Conservation (phyloP, 2,113 vertebrate species). For the Naja naja region DNA sequence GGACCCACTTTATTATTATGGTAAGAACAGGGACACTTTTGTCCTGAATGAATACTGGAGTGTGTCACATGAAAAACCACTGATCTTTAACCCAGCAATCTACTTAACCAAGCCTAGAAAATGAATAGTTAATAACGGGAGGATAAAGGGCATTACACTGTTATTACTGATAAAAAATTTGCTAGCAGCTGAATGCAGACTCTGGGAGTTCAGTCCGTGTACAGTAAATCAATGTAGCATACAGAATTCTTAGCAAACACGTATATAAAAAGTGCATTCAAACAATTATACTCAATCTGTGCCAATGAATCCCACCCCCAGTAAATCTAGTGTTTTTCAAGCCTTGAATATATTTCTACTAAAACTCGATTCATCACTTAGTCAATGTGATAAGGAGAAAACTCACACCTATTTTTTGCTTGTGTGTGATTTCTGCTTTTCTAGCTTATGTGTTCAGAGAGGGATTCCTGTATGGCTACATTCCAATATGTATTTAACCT, state of each 20-base stretch:
- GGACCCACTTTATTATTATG: slow-evolving; percentile 81
- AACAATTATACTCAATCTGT: slow-evolving; percentile 5
- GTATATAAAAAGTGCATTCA: slow-evolving; percentile 11
- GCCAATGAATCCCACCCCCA: slow-evolving; percentile 18
- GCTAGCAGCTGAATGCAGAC: slow-evolving; percentile 71
- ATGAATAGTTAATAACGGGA: slow-evolving; percentile 76
- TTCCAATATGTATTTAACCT: not conserved
- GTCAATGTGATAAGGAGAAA: not conserved
- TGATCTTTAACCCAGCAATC: slow-evolving; percentile 79
- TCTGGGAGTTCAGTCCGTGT: slow-evolving; percentile 70
- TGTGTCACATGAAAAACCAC: slow-evolving; percentile 90
- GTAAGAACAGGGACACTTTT: slow-evolving; percentile 94
- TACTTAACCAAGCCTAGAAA: slow-evolving; percentile 75
- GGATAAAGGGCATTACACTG: slow-evolving; percentile 80
- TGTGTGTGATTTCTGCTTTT: not conserved
- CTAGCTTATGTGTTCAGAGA: not conserved
- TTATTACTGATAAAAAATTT: slow-evolving; percentile 76
- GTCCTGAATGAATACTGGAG: slow-evolving; percentile 86
- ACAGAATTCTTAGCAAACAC: slow-evolving; percentile 36
- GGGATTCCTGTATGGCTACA: not conserved
- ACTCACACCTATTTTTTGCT: not conserved
- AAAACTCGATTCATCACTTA: not conserved
- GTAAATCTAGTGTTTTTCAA: slow-evolving; percentile 20
- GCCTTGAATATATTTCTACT: not conserved
- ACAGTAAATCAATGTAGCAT: slow-evolving; percentile 46